These are phyloP conservation scores for Drosophila prolongata DNA, from an alignment of 2,888 invertebrate genomes.

Conservation along the genomic window DNA sequence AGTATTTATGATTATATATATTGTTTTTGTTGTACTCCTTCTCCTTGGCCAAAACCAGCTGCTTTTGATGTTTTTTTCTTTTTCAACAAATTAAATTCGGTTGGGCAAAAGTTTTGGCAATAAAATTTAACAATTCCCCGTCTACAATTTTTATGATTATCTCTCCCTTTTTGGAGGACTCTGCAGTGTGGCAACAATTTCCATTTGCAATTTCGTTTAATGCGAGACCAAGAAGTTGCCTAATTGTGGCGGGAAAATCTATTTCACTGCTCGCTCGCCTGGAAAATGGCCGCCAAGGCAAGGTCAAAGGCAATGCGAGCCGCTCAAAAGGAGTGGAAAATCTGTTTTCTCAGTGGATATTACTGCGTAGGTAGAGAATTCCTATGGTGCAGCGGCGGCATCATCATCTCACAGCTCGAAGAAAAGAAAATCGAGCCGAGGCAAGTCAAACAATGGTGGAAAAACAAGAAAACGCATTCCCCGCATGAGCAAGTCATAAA, in stretches of 20 bases:
- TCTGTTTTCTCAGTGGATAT: slow-evolving; percentile 12
- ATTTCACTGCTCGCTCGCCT: slow-evolving; percentile 52
- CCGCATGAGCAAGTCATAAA: slow-evolving; percentile 69
- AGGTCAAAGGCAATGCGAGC: too few relatives aligned
- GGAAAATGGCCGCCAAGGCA: slow-evolving; percentile 47
- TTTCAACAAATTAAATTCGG: slow-evolving; percentile 46
- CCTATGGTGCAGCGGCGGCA: slow-evolving; percentile 35
- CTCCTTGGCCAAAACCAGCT: slow-evolving; percentile 57
- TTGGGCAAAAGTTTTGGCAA: slow-evolving; percentile 59
- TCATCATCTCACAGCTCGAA: slow-evolving; percentile 45
- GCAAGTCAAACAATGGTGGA: slow-evolving; percentile 67
- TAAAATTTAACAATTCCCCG: slow-evolving; percentile 72
- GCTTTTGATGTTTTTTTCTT: slow-evolving; percentile 77
- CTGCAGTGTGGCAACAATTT: slow-evolving; percentile 29
- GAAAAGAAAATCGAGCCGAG: slow-evolving; percentile 32
- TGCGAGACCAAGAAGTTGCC: slow-evolving; percentile 67
- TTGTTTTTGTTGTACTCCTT: slow-evolving; percentile 3
- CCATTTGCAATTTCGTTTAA: slow-evolving; percentile 58
- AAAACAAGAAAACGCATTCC: slow-evolving; percentile 72
- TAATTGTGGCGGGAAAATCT: slow-evolving; percentile 76
- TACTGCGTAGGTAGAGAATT: slow-evolving; percentile 49
- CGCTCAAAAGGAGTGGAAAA: slow-evolving; percentile 37
- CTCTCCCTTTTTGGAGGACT: slow-evolving; percentile 47
- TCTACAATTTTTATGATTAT: slow-evolving; percentile 73
- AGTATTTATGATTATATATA: slow-evolving; percentile 65